Base-by-base conservation (phyloP, 2,888 invertebrate genomes). In the Pseudoips prasinana region DNA sequence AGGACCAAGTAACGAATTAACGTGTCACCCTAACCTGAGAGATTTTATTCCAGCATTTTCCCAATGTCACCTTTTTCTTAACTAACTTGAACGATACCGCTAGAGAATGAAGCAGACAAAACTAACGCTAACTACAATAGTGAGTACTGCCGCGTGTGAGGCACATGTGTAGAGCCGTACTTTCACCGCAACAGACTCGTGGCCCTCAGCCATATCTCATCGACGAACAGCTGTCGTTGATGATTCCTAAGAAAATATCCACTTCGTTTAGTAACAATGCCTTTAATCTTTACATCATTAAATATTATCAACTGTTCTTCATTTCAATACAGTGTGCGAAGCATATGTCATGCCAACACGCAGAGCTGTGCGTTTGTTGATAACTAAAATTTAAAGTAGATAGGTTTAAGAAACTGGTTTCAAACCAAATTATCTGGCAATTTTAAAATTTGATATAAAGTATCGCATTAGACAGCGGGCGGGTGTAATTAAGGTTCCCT, bases 401-500 rank as follows among this genome's bases (percentile, higher is more conserved):
- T 6, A n/a, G n/a, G n/a, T n/a, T 14, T 14, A 14, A 20, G 20
- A 20, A 20, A 20, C 20, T 5, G 20, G 20, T 20, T 20, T n/a
- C 20, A 20, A 20, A n/a, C 20, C 2, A 20, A 20, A 20, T n/a
- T 29, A 22, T 29, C 19, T 22, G 25, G 22, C 8, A 22, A 28
- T 31, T 39, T 25, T 22, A 41, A 41, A 48, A 37, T 42, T 37
- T 39, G 17, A 40, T 42, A 33, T 31, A 29, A 38, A 45, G 40
- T 27, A 50, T 30, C 39, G 49, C 46, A 59, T 67, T 64, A 67
- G 57, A 54, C 49, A 47, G 37, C 46, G 48, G 26, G 48, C 54
- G 53, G 39, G 60, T 58, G 58, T 62, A 68, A 68, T 69, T 61
- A 66, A 58, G 64, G 65, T 52, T 55, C 51, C 56, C 48, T 61